Base-by-base conservation (phyloP, 2,113 vertebrate species). In the Andinoacara biseriatus region DNA sequence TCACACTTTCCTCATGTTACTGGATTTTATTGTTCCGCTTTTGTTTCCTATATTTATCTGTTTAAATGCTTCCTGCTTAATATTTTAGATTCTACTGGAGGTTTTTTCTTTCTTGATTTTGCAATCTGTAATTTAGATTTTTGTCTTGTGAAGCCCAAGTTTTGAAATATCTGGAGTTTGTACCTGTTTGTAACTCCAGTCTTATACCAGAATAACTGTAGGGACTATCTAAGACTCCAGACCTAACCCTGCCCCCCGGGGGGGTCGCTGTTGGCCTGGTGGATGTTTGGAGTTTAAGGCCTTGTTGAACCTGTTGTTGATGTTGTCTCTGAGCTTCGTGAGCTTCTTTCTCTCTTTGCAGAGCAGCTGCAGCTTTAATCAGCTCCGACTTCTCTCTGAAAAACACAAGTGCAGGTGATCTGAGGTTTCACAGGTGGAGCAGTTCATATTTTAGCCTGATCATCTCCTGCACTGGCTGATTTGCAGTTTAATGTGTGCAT, bases 311-410 rank as follows among this genome's bases (percentile, higher is more conserved):
- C 92, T 96, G 92, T 80, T 95, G 92, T 33, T 96, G 94, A 54
- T 94, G 93, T 80, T 82, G 93, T 62, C 90, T 90, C 10, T 91
- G 92, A n/a, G 82, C 82, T 58, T 92, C 84, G 3, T 93, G 90
- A 76, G 86, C 86, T 20, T 95, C 74, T 22, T 90, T 95, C 87
- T 96, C 94, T 67, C 86, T 61, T 11, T 94, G 93, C 63, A 96
- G 90, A 82, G 76, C 82, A 67, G 82, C 59, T 33, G 38, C 86
- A 35, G 78, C 83, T 80, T 93, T 91, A 54, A 91, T 81, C 8
- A 94, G 7, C 40, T 94, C 88, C 14, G 80, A 90, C 87, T 93
- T 96, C 87, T 94, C 92, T 63, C 94, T 95, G 56, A 20, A 88
- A 81, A 61, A 26, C 43, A 52, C 31, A 17, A 54, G 46, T 17